Evolutionary conservation across 2,888 invertebrate genomes (phyloP).

Genomic region (Polydrusus pterygomalis): DNA sequence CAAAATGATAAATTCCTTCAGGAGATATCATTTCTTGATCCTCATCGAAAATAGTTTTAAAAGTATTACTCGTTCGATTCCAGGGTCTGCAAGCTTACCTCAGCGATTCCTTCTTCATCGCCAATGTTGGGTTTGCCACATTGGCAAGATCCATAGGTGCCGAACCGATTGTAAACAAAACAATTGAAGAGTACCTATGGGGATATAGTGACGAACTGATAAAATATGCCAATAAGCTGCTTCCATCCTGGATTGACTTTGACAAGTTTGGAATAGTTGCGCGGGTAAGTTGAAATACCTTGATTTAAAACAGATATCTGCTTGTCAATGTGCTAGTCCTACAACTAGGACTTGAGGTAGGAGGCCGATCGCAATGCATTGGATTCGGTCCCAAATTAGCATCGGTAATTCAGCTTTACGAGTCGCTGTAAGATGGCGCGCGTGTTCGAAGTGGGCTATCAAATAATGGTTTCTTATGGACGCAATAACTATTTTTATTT

Average conservation of each 20-base stretch:
- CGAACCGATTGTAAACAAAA: constrained; percentile 78
- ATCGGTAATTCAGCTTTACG: too few species aligned
- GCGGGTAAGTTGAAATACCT: constrained; percentile 76
- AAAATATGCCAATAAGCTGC: constrained; percentile 78
- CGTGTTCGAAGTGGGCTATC: too few species aligned
- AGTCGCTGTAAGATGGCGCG: too few species aligned
- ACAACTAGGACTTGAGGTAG: too few species aligned
- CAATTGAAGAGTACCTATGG: constrained; percentile 85
- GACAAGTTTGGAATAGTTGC: constrained; percentile 87
- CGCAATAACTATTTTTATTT: too few species aligned
- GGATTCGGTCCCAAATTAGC: too few species aligned
- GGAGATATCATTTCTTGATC: neutral
- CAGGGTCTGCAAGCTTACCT: constrained; percentile 77
- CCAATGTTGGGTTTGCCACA: constrained; percentile 77
- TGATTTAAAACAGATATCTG: too few species aligned
- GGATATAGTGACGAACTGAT: constrained; percentile 87
- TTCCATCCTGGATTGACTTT: constrained; percentile 88
- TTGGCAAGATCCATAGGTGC: constrained; percentile 76
- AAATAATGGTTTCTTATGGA: too few species aligned
- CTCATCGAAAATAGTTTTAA: neutral
- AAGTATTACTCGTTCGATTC: constrained; percentile 48
- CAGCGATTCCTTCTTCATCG: constrained; percentile 74
- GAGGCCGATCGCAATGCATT: too few species aligned
- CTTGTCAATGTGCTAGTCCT: too few species aligned
- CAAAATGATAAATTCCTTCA: too few species aligned